Evolutionary conservation across 2,888 invertebrate genomes (phyloP).

Genomic region (Pollenia labialis): DNA sequence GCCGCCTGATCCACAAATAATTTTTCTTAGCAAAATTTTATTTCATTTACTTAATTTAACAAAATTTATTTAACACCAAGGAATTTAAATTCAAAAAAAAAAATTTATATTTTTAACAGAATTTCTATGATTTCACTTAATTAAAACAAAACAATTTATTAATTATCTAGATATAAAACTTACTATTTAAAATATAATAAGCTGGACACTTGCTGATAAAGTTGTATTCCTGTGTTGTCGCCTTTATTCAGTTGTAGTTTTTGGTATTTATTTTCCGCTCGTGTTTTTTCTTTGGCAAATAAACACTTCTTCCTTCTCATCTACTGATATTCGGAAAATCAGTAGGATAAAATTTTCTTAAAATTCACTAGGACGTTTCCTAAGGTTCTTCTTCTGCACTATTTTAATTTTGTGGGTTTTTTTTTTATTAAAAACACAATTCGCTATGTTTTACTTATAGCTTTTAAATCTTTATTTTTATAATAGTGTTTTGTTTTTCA

Average conservation of each 20-base stretch:
- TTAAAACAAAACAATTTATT: not conserved
- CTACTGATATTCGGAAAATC: not conserved
- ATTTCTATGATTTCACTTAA: conserved; percentile 1
- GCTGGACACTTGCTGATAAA: not conserved
- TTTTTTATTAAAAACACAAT: not conserved
- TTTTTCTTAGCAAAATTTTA: not conserved
- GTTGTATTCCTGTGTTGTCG: not conserved
- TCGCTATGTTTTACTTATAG: not conserved
- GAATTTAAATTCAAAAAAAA: not conserved
- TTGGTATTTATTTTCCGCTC: not conserved
- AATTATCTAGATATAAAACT: not conserved
- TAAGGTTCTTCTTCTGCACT: too few relatives aligned
- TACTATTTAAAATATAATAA: not conserved
- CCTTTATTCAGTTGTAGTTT: not conserved
- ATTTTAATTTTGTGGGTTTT: not conserved
- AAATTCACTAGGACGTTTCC: too few relatives aligned
- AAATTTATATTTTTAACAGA: not conserved
- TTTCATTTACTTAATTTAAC: too few relatives aligned
- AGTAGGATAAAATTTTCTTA: not conserved
- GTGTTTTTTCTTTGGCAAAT: not conserved
- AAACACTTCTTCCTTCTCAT: conserved; percentile 3
- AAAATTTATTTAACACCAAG: not conserved
- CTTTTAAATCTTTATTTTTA: not conserved
- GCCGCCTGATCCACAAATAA: not conserved
- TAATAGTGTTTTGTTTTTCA: not conserved